Conservation (phyloP, 2,888 invertebrate genomes). For the Oasisia sp. region DNA sequence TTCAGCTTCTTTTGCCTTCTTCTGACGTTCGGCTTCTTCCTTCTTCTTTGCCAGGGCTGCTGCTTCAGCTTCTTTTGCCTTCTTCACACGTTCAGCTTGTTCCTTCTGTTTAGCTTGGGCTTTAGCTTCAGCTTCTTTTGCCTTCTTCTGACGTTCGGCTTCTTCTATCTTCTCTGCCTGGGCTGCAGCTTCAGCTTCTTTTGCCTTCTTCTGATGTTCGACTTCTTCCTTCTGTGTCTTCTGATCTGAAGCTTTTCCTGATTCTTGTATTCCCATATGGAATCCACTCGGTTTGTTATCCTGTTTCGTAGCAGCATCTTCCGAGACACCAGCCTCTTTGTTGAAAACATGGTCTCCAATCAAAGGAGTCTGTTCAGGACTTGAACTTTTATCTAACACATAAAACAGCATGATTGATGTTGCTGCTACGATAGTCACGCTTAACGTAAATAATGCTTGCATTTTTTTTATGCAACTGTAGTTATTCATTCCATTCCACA, state of each 20-base stretch:
- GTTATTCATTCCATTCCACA: neutral
- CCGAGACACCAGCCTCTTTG: neutral
- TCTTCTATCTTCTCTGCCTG: no score
- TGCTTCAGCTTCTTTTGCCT: neutral
- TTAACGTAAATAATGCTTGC: neutral
- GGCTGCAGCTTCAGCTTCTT: no score
- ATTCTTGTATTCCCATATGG: neutral
- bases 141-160: no score
- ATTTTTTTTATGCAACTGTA: neutral
- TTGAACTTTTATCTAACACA: neutral
- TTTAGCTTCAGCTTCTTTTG: neutral
- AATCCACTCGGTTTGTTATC: neutral
- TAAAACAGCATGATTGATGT: slow-evolving; percentile 12
- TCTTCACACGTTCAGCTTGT: neutral
- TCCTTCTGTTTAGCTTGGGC: neutral
- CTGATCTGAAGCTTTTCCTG: neutral
- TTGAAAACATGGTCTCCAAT: neutral
- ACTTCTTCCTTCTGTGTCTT: no score
- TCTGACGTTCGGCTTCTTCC: neutral
- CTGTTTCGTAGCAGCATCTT: neutral
- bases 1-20: neutral
- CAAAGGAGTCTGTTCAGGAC: neutral
- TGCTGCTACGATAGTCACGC: neutral
- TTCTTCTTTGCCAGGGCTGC: neutral
- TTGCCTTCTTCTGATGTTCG: no score